These are phyloP conservation scores for Orchestia grillus DNA, from an alignment of 1,140 invertebrate species.

Conservation along the genomic window DNA sequence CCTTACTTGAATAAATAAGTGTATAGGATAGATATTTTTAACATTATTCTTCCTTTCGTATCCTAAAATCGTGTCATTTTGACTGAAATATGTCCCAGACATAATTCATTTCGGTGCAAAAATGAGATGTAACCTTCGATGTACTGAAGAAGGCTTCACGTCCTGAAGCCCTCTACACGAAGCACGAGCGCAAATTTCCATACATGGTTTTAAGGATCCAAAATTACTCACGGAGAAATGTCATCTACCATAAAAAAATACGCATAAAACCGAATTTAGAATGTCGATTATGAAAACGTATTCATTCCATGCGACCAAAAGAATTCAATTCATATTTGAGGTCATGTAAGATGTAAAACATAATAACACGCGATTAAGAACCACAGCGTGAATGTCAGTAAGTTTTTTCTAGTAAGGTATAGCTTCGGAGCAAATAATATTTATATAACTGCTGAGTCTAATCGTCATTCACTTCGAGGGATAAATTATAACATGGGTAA, in stretches of 20 bases:
- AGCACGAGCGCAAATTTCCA: not conserved
- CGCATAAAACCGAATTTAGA: not conserved
- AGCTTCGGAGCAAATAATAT: not conserved
- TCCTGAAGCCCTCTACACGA: too few species aligned
- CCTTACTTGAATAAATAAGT: not conserved
- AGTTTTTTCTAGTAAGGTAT: not conserved
- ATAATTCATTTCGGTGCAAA: not conserved
- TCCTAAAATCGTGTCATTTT: not conserved
- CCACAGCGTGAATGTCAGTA: not conserved
- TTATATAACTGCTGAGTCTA: not conserved
- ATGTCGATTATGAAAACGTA: not conserved
- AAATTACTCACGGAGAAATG: not conserved
- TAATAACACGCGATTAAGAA: not conserved
- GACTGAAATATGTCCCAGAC: not conserved
- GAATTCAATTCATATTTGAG: not conserved
- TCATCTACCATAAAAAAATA: not conserved
- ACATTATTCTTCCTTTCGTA: not conserved
- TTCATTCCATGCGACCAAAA: not conserved
- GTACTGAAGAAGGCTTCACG: not conserved
- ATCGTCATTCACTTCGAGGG: not conserved
- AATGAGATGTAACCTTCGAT: not conserved
- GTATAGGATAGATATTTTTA: not conserved
- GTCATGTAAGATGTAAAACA: not conserved
- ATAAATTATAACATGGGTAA: too few species aligned
- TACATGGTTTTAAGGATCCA: not conserved